These are phyloP conservation scores for Vombatus ursinus DNA, from an alignment of 2,113 vertebrate genomes.

Conservation along the genomic window DNA sequence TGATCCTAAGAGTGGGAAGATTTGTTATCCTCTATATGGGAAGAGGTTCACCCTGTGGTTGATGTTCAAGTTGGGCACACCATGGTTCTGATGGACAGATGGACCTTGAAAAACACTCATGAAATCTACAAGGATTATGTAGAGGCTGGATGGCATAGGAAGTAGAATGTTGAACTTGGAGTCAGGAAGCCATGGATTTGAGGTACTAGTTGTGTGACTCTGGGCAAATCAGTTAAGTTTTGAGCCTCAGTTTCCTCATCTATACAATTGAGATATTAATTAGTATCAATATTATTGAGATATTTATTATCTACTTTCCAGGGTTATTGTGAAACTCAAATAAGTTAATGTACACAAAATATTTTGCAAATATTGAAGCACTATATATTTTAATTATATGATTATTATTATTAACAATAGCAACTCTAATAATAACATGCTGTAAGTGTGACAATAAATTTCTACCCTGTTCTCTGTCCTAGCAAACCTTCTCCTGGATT, in stretches of 20 bases:
- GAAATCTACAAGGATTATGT: background rate
- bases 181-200: background rate
- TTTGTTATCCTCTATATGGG: background rate
- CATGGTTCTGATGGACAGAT: background rate
- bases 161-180: background rate
- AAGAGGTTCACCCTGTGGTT: background rate
- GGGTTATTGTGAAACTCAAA: background rate
- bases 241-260: background rate
- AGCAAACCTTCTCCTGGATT: constrained; percentile 38
- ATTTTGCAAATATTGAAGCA: background rate
- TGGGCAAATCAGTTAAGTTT: background rate
- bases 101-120: background rate
- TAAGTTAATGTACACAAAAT: background rate
- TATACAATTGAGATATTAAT: background rate
- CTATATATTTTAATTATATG: background rate
- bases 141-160: background rate
- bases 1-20: background rate
- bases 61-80: background rate
- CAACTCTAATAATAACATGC: background rate
- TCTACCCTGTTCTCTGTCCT: constrained; percentile 38
- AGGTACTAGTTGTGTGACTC: background rate
- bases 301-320: background rate
- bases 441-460: background rate
- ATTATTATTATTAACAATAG: background rate
- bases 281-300: no score